Base-by-base conservation (phyloP, 92 coral and sea anemone species). In the Pocillopora grandis region DNA sequence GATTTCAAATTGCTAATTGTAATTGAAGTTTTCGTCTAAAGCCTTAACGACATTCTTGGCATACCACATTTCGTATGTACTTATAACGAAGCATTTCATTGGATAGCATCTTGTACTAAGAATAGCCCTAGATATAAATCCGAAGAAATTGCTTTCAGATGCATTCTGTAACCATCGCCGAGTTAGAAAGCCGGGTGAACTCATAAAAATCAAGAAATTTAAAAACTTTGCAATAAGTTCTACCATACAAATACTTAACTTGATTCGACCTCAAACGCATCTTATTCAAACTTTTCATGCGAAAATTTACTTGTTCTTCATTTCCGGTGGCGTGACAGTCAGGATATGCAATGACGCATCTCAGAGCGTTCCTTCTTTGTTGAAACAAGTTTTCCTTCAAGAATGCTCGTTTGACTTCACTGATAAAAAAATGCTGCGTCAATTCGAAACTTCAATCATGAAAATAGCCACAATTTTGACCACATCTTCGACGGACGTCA, bases 251-350 rank as follows among this genome's bases (percentile, higher is more conserved):
- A 21, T 52, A 31, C 12, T 11, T 42, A 20, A 36, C 48, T 31
- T 37, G 71, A 12, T 36, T 35, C 27, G 62, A 33, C 52, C 20
- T 15, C n/a, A 36, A 72, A 59, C 8, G 9, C 62, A 73, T 62
- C 52, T 62, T 71, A 71, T 61, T 49, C 27, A 4, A 15, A 23
- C 66, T 12, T 55, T 58, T 48, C 64, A 67, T 67, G 69, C 21
- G 23, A 1, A 65, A 71, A 17, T 57, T 37, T 14, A 9, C 36
- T 71, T 63, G 33, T 48, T 72, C 55, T 20, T 33, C 36, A 42
- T 82, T 83, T 83, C 80, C 79, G 86, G 79, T 83, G 49, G 80
- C 86, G 86, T 83, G 86, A 73, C 86, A 74, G 62, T 48, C 10
- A 55, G 55, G 56, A 70, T 35, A 70, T 11, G 73, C 52, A 15